These are phyloP conservation scores for Apotomis betuletana DNA, from an alignment of 2,888 invertebrate species.

Conservation along the genomic window DNA sequence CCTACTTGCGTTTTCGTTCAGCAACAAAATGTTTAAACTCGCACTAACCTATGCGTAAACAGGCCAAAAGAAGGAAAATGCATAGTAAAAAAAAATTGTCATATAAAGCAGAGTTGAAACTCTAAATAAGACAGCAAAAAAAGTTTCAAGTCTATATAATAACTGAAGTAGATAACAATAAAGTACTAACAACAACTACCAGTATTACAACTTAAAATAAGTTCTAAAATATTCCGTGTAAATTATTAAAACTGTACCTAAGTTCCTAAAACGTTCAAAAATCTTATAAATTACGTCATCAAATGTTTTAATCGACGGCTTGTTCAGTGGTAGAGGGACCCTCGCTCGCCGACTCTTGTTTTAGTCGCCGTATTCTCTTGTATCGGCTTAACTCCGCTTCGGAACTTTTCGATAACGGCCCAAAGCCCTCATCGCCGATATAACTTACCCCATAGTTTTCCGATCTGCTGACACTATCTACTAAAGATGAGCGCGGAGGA, in stretches of 20 bases:
- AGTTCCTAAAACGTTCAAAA: conserved; percentile 44
- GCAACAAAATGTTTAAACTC: too few species aligned
- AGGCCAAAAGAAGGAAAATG: too few species aligned
- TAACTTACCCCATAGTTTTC: conserved; percentile 53
- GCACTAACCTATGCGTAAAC: too few species aligned
- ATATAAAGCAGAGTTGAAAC: conserved; percentile 1
- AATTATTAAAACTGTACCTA: conserved; percentile 48
- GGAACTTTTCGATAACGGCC: conserved; percentile 61
- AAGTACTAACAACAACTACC: conserved; percentile 46
- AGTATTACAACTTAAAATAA: conserved; percentile 61
- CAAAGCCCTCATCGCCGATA: conserved; percentile 69
- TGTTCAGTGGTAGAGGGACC: conserved; percentile 12
- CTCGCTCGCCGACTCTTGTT: conserved; percentile 55
- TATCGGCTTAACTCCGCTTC: conserved; percentile 67
- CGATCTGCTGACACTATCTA: conserved; percentile 11
- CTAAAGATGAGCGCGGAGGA: conserved; percentile 45
- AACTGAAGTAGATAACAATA: conserved; percentile 21
- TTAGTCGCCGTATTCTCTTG: conserved; percentile 72
- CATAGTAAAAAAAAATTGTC: too few species aligned
- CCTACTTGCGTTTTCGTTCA: too few species aligned
- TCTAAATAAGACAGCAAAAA: conserved; percentile 2
- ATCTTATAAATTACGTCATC: conserved; percentile 44
- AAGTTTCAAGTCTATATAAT: conserved; percentile 13
- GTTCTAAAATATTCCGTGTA: conserved; percentile 50
- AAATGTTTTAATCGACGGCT: conserved; percentile 1